Evolutionary conservation across 2,797 vertebrate genomes (phyloP).

Genomic region (Ammospiza maritima): DNA sequence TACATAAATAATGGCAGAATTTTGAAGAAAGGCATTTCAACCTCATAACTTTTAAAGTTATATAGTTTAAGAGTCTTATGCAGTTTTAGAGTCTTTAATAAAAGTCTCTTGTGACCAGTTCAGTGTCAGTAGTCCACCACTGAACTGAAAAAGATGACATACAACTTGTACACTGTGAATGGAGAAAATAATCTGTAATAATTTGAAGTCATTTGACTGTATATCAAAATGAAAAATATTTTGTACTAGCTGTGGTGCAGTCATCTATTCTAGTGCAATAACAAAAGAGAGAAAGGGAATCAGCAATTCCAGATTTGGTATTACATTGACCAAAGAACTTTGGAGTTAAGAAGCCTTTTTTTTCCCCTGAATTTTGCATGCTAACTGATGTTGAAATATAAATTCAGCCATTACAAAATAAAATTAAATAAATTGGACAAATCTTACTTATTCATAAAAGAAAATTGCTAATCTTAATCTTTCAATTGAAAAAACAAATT

Average conservation of each 20-base stretch:
- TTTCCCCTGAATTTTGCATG: background rate
- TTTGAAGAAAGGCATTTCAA: background rate
- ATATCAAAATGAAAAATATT: background rate
- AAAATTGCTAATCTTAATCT: background rate
- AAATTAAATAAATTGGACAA: background rate
- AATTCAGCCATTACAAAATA: background rate
- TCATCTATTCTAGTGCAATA: background rate
- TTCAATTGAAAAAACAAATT: background rate
- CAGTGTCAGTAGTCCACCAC: fast-evolving
- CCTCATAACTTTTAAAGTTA: background rate
- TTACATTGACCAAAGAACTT: background rate
- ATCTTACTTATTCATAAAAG: background rate
- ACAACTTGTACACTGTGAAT: background rate
- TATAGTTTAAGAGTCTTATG: background rate
- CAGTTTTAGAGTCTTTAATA: background rate
- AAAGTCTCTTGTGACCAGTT: background rate
- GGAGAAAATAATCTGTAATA: background rate
- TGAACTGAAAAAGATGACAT: background rate
- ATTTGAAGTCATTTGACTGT: background rate
- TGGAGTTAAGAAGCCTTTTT: background rate
- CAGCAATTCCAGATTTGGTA: background rate
- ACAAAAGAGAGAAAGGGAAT: background rate
- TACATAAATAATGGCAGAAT: background rate
- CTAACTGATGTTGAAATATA: background rate
- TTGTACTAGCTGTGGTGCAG: background rate